Conservation (phyloP, 2,888 invertebrate species). For the Tubulanus polymorphus region DNA sequence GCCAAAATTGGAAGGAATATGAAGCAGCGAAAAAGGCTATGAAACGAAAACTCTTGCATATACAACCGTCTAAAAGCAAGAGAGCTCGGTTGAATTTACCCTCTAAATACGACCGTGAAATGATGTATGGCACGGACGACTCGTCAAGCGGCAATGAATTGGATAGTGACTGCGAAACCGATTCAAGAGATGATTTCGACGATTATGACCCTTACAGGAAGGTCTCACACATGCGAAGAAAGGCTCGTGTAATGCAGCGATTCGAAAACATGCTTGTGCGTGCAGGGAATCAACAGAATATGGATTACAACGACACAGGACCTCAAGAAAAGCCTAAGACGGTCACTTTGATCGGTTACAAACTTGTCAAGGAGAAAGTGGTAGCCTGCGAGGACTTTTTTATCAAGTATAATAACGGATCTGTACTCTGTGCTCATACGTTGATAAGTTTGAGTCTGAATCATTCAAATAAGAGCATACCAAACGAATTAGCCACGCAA, state of each 20-base stretch:
- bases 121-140: conserved; percentile 1
- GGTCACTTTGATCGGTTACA: conserved; percentile 1
- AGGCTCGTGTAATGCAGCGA: neutral
- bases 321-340: neutral
- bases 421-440: neutral
- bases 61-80: neutral
- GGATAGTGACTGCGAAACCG: neutral
- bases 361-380: neutral
- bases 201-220: neutral
- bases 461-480: conserved; percentile 1
- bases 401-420: neutral
- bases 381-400: neutral
- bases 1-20: conserved; percentile 1
- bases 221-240: neutral
- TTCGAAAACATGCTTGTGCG: neutral
- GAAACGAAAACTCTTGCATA: neutral
- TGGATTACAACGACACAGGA: neutral
- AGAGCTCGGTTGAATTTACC: neutral
- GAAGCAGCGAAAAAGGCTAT: neutral
- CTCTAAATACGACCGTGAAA: neutral
- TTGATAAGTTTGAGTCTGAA: neutral
- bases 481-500: neutral
- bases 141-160: neutral
- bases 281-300: neutral
- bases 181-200: neutral